These are phyloP conservation scores for Drosophila algonquin DNA, from an alignment of 2,888 invertebrate species.

Conservation along the genomic window DNA sequence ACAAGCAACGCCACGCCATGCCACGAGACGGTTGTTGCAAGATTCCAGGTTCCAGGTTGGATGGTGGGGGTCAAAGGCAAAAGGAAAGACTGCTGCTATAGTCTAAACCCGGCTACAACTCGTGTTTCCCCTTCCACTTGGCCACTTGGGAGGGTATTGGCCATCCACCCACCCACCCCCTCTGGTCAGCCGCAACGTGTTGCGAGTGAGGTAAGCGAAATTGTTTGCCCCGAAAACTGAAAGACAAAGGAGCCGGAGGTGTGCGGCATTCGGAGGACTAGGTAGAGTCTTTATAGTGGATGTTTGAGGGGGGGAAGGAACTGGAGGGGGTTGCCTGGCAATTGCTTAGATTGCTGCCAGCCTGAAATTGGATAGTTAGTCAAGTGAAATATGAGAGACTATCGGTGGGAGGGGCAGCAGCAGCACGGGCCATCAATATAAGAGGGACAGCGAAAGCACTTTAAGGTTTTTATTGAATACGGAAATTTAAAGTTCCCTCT, in stretches of 20 bases:
- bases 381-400: slow-evolving; percentile 30
- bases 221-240: slow-evolving; percentile 35
- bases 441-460: neutral
- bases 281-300: neutral
- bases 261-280: neutral
- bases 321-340: slow-evolving; percentile 18
- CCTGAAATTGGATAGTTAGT: slow-evolving; percentile 32
- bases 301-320: neutral
- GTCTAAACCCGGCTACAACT: neutral
- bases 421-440: neutral
- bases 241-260: slow-evolving; percentile 32
- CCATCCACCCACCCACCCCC: slow-evolving; percentile 6
- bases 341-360: slow-evolving; percentile 46
- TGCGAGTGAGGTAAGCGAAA: slow-evolving; percentile 37
- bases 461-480: neutral
- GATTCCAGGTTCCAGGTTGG: slow-evolving; percentile 3
- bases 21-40: slow-evolving; percentile 46
- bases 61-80: neutral
- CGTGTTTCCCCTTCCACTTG: neutral
- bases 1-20: slow-evolving; percentile 58
- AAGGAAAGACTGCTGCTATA: neutral
- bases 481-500: neutral
- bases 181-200: slow-evolving; percentile 40
- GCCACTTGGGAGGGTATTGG: neutral
- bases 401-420: neutral